These are phyloP conservation scores for Spongilla lacustris DNA, from an alignment of 37 sponge, comb jelly and placozoan species.

Conservation along the genomic window DNA sequence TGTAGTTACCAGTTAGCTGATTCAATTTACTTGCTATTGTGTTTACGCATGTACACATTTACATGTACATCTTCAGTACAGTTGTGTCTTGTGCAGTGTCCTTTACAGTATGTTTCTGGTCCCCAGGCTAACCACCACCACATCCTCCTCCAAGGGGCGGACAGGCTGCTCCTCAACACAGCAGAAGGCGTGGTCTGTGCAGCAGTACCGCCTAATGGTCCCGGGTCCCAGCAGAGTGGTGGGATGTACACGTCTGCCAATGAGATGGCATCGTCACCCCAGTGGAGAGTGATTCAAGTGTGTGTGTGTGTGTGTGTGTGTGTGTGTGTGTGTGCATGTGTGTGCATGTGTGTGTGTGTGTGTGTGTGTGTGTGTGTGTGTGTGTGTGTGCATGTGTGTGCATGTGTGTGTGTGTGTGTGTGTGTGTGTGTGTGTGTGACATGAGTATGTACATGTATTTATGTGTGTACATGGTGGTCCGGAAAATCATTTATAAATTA, in stretches of 20 bases:
- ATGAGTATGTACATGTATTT: not conserved
- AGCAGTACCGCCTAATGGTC: not conserved
- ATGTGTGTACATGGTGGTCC: not conserved
- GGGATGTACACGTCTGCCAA: not conserved
- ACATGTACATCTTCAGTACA: not conserved
- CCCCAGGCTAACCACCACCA: conserved; percentile 71
- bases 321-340: not conserved
- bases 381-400: conserved; percentile 8
- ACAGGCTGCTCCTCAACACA: conserved; percentile 62
- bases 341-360: not conserved
- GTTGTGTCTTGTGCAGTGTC: not conserved
- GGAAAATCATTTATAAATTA: too few species aligned
- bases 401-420: not conserved
- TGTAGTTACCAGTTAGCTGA: too few species aligned
- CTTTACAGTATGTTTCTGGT: not conserved
- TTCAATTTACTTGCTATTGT: not conserved
- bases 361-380: conserved; percentile 3
- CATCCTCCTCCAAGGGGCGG: conserved; percentile 71
- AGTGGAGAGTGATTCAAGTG: conserved; percentile 74
- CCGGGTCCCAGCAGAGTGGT: not conserved
- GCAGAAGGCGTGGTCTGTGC: not conserved
- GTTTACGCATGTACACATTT: not conserved
- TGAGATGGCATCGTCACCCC: conserved; percentile 43
- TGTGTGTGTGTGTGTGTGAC: conserved; percentile 9
- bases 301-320: not conserved